Evolutionary conservation across 2,888 invertebrate genomes (phyloP).

Genomic region (Salpingus planirostris): DNA sequence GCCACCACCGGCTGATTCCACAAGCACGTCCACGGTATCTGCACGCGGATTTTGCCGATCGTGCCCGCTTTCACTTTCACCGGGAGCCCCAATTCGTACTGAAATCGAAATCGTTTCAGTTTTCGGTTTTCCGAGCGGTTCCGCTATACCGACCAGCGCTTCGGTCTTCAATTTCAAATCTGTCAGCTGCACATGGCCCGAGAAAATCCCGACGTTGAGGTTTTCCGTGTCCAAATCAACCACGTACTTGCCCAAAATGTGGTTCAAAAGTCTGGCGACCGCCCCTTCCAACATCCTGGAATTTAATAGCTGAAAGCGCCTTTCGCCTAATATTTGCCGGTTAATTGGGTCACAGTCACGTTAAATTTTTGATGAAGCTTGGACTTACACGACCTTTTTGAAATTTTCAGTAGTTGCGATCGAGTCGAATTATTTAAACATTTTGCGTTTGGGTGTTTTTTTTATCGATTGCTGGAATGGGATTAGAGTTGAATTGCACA

Average conservation of each 20-base stretch:
- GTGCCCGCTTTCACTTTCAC: slow-evolving; percentile 75
- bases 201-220: slow-evolving; percentile 74
- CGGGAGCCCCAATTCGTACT: slow-evolving; percentile 74
- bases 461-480: slow-evolving; percentile 21
- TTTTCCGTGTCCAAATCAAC: slow-evolving; percentile 76
- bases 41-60: slow-evolving; percentile 63
- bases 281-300: slow-evolving; percentile 65
- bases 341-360: background rate
- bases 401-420: no score
- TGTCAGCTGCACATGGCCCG: slow-evolving; percentile 68
- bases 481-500: no score
- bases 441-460: slow-evolving; percentile 1
- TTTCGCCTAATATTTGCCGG: background rate
- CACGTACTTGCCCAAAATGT: slow-evolving; percentile 71
- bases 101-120: no score
- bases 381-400: slow-evolving; percentile 2
- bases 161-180: slow-evolving; percentile 72
- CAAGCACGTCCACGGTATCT: slow-evolving; percentile 72
- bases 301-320: no score
- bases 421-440: no score
- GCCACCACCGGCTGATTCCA: slow-evolving; percentile 66
- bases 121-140: no score
- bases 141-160: slow-evolving; percentile 58
- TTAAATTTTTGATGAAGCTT: no score
- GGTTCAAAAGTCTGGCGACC: slow-evolving; percentile 70